These are phyloP conservation scores for Ectemnius lituratus DNA, from an alignment of 2,888 invertebrate species.

Conservation along the genomic window DNA sequence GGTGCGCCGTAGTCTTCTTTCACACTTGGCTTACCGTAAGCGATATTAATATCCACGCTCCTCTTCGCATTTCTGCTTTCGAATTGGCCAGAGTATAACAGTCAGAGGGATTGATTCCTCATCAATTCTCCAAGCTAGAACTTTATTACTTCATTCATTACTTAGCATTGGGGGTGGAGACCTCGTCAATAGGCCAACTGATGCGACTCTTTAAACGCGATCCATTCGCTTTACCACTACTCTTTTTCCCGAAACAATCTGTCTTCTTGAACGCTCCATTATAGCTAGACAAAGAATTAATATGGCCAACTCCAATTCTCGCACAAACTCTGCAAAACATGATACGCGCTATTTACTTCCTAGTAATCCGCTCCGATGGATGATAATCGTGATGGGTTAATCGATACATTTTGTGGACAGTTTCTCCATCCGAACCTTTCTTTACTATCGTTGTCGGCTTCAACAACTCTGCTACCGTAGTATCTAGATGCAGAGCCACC, in stretches of 20 bases:
- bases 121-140: slow-evolving; percentile 19
- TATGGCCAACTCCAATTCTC: not conserved
- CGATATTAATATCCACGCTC: slow-evolving; percentile 9
- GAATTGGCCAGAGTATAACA: not conserved
- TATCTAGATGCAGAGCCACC: slow-evolving; percentile 58
- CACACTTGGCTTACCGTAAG: slow-evolving; percentile 15
- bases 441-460: slow-evolving; percentile 75
- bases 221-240: slow-evolving; percentile 35
- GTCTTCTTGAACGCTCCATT: slow-evolving; percentile 49
- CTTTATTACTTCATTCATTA: not conserved
- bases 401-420: slow-evolving; percentile 77
- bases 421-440: slow-evolving; percentile 72
- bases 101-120: slow-evolving; percentile 48
- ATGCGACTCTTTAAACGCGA: slow-evolving; percentile 50
- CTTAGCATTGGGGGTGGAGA: slow-evolving; percentile 45
- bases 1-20: slow-evolving; percentile 6
- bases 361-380: slow-evolving; percentile 76
- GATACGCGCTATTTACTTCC: slow-evolving; percentile 67
- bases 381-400: slow-evolving; percentile 79
- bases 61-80: slow-evolving; percentile 29
- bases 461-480: slow-evolving; percentile 71
- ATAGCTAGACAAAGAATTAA: slow-evolving; percentile 52
- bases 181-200: slow-evolving; percentile 50
- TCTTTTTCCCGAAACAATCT: slow-evolving; percentile 50
- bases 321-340: not conserved